phyloP scores from a whole-genome alignment of 2,113 vertebrate genomes.

The Oncorhynchus tshawytscha region DNA sequence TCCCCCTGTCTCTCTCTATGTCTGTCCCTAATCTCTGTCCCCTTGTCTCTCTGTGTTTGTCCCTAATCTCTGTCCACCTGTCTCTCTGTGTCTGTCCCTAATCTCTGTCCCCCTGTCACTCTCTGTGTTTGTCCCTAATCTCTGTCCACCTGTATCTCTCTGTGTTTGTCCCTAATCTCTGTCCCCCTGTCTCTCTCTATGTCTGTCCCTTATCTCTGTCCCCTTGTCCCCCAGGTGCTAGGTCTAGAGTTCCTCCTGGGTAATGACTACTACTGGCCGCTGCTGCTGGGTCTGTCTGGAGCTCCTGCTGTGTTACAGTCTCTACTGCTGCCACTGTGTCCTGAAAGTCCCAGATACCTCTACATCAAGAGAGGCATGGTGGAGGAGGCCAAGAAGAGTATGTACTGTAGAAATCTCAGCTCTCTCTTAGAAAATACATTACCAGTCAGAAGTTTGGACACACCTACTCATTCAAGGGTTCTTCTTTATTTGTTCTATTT shows the following conservation, averaged over 20 bases:
- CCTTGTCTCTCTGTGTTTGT: too few relatives aligned
- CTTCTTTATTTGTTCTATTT: too few relatives aligned
- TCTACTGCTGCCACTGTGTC: slow-evolving; percentile 85
- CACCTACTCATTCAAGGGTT: too few relatives aligned
- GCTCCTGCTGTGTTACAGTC: slow-evolving; percentile 83
- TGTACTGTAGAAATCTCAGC: neutral
- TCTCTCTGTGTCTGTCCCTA: neutral
- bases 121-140: neutral
- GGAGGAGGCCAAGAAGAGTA: slow-evolving; percentile 84
- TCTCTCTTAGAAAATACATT: neutral
- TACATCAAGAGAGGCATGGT: slow-evolving; percentile 84
- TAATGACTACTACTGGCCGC: slow-evolving; percentile 81
- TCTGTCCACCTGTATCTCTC: neutral
- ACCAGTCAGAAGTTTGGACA: too few relatives aligned
- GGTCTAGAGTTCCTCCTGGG: slow-evolving; percentile 88
- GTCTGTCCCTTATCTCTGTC: neutral
- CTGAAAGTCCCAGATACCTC: slow-evolving; percentile 93
- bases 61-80: neutral
- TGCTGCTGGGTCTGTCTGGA: slow-evolving; percentile 85
- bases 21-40: too few relatives aligned
- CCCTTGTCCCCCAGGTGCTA: slow-evolving; percentile 73
- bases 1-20: too few relatives aligned
- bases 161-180: neutral
- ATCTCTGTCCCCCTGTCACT: neutral
- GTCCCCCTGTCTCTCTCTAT: neutral